Conservation (phyloP, 2,113 vertebrate genomes). For the Vulpes vulpes region DNA sequence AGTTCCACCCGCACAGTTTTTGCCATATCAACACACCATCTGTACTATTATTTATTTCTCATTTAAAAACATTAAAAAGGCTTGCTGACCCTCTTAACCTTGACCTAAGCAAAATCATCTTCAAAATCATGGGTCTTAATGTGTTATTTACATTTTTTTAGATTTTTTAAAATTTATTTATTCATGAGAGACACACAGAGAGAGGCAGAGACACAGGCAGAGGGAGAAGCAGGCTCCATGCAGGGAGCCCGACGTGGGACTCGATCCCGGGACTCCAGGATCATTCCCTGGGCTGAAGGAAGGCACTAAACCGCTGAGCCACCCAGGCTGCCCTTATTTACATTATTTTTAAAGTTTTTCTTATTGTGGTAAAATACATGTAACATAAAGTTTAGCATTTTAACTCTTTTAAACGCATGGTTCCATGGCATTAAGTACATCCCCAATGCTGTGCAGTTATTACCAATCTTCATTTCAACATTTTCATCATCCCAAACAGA, state of each 20-base stretch:
- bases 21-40: neutral
- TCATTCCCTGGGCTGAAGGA: too few species aligned
- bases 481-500: neutral
- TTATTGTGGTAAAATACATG: neutral
- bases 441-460: neutral
- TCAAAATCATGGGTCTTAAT: neutral
- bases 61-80: neutral
- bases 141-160: neutral
- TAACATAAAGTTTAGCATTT: neutral
- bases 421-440: neutral
- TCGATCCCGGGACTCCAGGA: too few species aligned
- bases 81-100: slow-evolving; percentile 16
- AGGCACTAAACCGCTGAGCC: too few species aligned
- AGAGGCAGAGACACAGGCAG: too few species aligned
- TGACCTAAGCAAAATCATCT: neutral
- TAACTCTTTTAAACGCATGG: neutral
- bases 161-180: neutral
- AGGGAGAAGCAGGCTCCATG: too few species aligned
- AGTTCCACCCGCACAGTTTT: neutral
- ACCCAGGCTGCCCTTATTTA: too few species aligned
- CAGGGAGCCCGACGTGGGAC: too few species aligned
- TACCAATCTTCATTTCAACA: neutral
- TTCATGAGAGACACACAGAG: too few species aligned
- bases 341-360: neutral
- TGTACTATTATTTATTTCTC: neutral